Conservation (phyloP, 2,113 vertebrate species). For the Rhynchopsitta pachyrhyncha region DNA sequence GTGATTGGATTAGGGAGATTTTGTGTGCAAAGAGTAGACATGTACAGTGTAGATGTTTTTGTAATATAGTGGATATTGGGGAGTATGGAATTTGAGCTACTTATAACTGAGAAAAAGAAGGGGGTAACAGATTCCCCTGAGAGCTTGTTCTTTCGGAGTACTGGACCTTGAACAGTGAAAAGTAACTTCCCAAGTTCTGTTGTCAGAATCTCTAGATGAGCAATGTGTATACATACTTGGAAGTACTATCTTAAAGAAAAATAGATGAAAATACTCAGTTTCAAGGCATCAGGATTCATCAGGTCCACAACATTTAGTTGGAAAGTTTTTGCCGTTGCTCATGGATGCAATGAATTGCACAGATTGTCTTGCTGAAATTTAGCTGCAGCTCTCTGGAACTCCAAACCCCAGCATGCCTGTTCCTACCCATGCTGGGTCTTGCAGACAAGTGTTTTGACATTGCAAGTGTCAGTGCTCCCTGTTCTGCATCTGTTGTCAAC, state of each 20-base stretch:
- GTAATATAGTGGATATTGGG: background rate
- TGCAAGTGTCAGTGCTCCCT: background rate
- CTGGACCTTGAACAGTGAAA: background rate
- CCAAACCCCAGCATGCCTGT: too few relatives aligned
- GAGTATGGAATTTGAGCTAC: background rate
- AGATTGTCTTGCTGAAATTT: background rate
- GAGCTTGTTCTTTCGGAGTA: background rate
- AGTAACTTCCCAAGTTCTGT: background rate
- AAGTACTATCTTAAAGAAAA: background rate
- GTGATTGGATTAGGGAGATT: background rate
- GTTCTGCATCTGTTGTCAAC: background rate
- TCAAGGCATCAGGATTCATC: background rate
- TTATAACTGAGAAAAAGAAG: background rate
- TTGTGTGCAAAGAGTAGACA: background rate
- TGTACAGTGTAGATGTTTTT: background rate
- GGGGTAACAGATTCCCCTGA: background rate
- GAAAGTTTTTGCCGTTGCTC: accelerated
- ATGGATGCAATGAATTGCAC: background rate
- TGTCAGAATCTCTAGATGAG: background rate
- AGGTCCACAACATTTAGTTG: background rate
- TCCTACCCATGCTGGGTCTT: background rate
- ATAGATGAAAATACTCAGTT: background rate
- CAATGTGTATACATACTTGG: background rate
- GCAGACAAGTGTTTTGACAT: background rate
- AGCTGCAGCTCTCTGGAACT: background rate